phyloP scores from a whole-genome alignment of 2,888 invertebrate species.

The Microctonus brassicae region DNA sequence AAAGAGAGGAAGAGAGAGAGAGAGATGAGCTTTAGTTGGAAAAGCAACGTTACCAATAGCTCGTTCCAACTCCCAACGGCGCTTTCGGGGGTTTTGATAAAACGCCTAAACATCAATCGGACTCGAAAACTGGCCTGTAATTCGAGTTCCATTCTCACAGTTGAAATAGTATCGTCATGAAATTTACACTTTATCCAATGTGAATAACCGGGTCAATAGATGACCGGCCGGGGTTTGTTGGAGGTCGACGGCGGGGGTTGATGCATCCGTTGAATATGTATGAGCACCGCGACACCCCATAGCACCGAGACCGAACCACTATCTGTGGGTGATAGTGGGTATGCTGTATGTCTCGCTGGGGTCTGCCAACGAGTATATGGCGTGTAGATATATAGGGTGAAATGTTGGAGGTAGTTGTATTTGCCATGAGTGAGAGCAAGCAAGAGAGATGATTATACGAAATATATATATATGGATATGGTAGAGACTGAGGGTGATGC shows the following conservation, averaged over 20 bases:
- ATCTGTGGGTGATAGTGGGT: constrained; percentile 69
- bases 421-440: constrained; percentile 22
- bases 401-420: constrained; percentile 35
- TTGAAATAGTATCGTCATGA: constrained; percentile 63
- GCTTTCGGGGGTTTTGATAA: constrained; percentile 62
- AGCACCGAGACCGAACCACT: constrained; percentile 65
- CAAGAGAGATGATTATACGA: background rate
- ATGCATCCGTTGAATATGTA: constrained; percentile 79
- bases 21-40: constrained; percentile 34
- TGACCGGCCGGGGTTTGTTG: constrained; percentile 58
- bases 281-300: constrained; percentile 71
- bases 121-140: constrained; percentile 67
- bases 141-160: constrained; percentile 58
- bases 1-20: background rate
- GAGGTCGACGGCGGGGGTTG: constrained; percentile 64
- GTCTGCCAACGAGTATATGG: constrained; percentile 50
- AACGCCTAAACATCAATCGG: constrained; percentile 68
- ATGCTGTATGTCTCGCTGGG: constrained; percentile 66
- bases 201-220: constrained; percentile 62
- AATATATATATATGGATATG: constrained; percentile 12
- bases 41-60: constrained; percentile 35
- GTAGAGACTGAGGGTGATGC: constrained; percentile 25
- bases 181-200: constrained; percentile 44
- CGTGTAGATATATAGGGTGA: constrained; percentile 32
- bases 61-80: constrained; percentile 51